Evolutionary conservation across 2,113 vertebrate genomes (phyloP).

Genomic region (Phrynosoma platyrhinos): DNA sequence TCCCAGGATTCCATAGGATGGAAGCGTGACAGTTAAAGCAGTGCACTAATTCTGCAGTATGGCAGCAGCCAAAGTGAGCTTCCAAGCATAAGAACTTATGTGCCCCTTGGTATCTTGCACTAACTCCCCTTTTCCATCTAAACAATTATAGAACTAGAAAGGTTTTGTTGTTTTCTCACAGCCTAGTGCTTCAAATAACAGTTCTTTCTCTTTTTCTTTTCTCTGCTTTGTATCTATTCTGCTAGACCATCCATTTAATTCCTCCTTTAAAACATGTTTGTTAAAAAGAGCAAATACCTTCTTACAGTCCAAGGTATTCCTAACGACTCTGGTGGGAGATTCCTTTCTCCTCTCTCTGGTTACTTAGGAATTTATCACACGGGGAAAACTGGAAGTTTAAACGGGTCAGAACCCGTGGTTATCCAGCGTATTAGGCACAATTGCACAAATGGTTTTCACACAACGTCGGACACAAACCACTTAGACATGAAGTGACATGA

Average conservation of each 20-base stretch:
- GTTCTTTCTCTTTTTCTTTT: neutral
- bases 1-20: no score
- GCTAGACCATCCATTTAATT: neutral
- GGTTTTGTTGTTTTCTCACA: neutral
- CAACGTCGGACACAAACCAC: no score
- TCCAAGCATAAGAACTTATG: neutral
- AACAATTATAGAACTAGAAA: neutral
- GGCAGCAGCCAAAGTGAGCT: neutral
- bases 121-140: no score
- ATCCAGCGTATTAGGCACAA: no score
- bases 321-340: neutral
- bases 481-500: no score
- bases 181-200: neutral
- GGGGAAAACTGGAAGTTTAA: no score
- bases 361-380: no score
- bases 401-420: no score
- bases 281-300: neutral
- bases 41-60: neutral
- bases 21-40: neutral
- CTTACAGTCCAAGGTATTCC: neutral
- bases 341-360: neutral
- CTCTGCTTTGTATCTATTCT: neutral
- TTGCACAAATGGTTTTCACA: no score
- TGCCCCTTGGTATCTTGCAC: neutral
- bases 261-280: neutral